Base-by-base conservation (phyloP, 2,797 vertebrate species). In the Neoniphon sammara region DNA sequence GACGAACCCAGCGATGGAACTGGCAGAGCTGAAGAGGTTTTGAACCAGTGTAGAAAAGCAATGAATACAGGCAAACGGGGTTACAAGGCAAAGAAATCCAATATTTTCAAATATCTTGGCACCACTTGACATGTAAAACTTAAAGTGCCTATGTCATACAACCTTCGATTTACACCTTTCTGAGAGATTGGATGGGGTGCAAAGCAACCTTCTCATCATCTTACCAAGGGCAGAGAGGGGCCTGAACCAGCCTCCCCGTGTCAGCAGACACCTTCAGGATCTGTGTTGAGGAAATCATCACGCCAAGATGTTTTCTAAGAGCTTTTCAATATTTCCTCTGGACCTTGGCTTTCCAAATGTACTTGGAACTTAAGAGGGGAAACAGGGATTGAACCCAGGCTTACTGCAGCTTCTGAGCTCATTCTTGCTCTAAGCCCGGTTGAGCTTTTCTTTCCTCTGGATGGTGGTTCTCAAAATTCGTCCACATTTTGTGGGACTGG, bases 381-480 rank as follows among this genome's bases (percentile, higher is more conserved):
- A 81, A 46, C 81, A 27, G 74, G 79, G 73, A 78, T 70, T 68
- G 80, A 75, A 71, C 3, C 25, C 30, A 72, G 65, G 84, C 73
- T 84, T 72, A 80, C 78, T 30, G 18, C 62, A 69, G 74, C 75
- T 68, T 67, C 31, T 7, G 49, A 58, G 78, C 70, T 75, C 70
- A 70, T 65, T 75, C 81, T 60, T 60, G 15, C 60, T 77, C 67
- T 70, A 57, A 81, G 69, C 77, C 76, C 30, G 54, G 73, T 53
- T 58, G 78, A 84, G 78, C 56, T 71, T 77, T 73, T 59, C 73
- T 73, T 82, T 73, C 66, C 72, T 81, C 60, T 6, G 36, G 79
- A 72, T 10, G 65, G 49, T 25, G 70, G 68, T 54, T 64, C 65
- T 62, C 70, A 66, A 80, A 81, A 77, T 42, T 64, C 34, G 56